phyloP scores from a whole-genome alignment of 2,113 vertebrate genomes.

The Bostrychus sinensis region DNA sequence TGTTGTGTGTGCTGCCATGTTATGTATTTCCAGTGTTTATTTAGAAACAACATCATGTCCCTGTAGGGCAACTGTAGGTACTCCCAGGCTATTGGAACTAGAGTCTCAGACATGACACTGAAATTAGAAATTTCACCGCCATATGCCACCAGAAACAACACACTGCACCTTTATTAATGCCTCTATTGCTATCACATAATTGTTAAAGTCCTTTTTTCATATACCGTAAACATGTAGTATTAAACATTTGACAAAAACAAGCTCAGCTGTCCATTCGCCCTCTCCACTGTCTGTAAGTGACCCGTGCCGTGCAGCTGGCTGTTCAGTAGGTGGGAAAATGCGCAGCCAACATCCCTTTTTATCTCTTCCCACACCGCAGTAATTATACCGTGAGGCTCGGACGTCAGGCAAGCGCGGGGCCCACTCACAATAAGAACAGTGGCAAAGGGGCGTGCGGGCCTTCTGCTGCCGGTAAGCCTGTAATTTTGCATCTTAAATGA shows the following conservation, averaged over 20 bases:
- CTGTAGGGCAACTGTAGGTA: too few relatives aligned
- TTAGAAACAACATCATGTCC: too few relatives aligned
- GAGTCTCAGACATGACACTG: too few relatives aligned
- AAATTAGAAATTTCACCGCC: conserved; percentile 3
- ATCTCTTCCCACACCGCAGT: conserved; percentile 80
- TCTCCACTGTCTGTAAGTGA: conserved; percentile 15
- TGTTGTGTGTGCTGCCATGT: too few relatives aligned
- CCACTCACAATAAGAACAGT: conserved; percentile 79
- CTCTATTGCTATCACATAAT: not conserved
- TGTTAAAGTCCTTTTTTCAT: not conserved
- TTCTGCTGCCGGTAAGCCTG: conserved; percentile 79
- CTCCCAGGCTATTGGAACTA: too few relatives aligned
- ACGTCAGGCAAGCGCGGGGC: conserved; percentile 74
- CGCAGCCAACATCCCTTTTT: conserved; percentile 75
- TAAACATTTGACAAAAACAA: not conserved
- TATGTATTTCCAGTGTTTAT: too few relatives aligned
- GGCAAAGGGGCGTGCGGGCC: conserved; percentile 76
- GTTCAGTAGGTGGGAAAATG: conserved; percentile 84
- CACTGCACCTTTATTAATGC: too few relatives aligned
- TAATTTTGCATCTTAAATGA: conserved; percentile 84
- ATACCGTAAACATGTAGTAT: too few relatives aligned
- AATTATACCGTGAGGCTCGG: conserved; percentile 86
- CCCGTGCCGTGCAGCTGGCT: conserved; percentile 80
- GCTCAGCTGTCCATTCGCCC: conserved; percentile 3
- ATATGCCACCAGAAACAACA: not conserved